Evolutionary conservation across 2,113 vertebrate genomes (phyloP).

Genomic region (Channa maculata): DNA sequence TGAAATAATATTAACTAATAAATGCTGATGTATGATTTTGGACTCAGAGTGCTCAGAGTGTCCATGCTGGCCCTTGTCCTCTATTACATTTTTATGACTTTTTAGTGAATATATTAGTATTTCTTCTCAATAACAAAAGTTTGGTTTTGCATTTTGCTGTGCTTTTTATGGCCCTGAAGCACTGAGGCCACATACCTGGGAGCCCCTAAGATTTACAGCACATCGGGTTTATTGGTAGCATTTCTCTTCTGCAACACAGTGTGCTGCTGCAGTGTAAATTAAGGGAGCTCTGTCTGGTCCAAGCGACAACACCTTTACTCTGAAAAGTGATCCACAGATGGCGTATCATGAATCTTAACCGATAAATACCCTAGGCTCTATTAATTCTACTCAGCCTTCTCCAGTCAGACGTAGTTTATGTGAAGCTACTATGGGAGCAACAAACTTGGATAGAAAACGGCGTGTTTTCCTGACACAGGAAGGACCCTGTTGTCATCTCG

Average conservation of each 20-base stretch:
- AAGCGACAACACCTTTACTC: conserved; percentile 58
- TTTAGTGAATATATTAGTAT: too few species aligned
- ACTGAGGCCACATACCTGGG: background rate
- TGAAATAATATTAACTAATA: too few species aligned
- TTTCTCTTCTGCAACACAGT: conserved; percentile 39
- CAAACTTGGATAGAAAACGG: conserved; percentile 44
- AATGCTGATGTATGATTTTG: too few species aligned
- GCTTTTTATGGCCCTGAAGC: background rate
- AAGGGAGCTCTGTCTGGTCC: conserved; percentile 17
- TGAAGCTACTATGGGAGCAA: conserved; percentile 26
- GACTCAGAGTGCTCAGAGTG: too few species aligned
- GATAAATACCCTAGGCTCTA: conserved; percentile 59
- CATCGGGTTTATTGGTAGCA: conserved; percentile 48
- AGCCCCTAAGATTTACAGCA: conserved; percentile 42
- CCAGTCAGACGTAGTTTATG: conserved; percentile 64
- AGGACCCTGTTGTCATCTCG: conserved; percentile 30
- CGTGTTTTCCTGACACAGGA: conserved; percentile 31
- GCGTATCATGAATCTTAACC: conserved; percentile 65
- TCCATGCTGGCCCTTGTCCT: too few species aligned
- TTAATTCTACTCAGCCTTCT: conserved; percentile 57
- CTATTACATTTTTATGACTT: background rate
- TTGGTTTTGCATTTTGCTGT: background rate
- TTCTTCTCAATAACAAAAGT: background rate
- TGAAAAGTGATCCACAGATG: conserved; percentile 62
- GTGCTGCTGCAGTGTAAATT: conserved; percentile 49